These are phyloP conservation scores for Conistra vaccinii DNA, from an alignment of 2,888 invertebrate genomes.

Conservation along the genomic window DNA sequence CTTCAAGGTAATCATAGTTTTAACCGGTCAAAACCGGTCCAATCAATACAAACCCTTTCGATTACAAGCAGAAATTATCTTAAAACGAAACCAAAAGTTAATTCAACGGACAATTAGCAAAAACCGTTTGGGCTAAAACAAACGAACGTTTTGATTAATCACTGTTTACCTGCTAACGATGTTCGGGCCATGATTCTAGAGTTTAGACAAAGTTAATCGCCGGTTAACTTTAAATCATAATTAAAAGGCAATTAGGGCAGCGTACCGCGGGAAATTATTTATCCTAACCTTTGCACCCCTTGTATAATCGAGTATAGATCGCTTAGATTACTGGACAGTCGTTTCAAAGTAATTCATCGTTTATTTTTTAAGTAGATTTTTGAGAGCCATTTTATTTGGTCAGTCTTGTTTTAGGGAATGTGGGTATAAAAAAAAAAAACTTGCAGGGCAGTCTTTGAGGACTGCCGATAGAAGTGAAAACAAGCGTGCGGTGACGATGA, in stretches of 20 bases:
- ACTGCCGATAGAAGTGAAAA: too few relatives aligned
- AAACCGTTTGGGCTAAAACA: slow-evolving; percentile 59
- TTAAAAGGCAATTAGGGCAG: slow-evolving; percentile 74
- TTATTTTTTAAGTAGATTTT: neutral
- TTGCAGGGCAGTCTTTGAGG: too few relatives aligned
- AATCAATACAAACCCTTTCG: slow-evolving; percentile 7
- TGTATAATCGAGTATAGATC: slow-evolving; percentile 64
- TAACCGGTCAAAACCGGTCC: neutral
- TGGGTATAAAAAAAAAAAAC: too few relatives aligned
- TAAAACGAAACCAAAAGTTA: slow-evolving; percentile 53
- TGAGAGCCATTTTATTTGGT: neutral
- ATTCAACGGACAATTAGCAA: slow-evolving; percentile 65
- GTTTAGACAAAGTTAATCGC: slow-evolving; percentile 64
- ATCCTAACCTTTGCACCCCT: slow-evolving; percentile 65
- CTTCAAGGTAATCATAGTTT: too few relatives aligned
- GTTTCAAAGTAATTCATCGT: slow-evolving; percentile 16
- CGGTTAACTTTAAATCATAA: slow-evolving; percentile 72
- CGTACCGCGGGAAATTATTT: slow-evolving; percentile 66
- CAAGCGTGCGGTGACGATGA: too few relatives aligned
- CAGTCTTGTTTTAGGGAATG: too few relatives aligned
- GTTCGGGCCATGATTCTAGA: slow-evolving; percentile 64
- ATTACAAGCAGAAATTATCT: slow-evolving; percentile 50
- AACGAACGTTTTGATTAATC: slow-evolving; percentile 68
- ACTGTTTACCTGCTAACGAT: slow-evolving; percentile 67
- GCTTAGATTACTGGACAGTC: slow-evolving; percentile 45